phyloP scores from a whole-genome alignment of 2,797 vertebrate species.

The Pyrocephalus nanus region DNA sequence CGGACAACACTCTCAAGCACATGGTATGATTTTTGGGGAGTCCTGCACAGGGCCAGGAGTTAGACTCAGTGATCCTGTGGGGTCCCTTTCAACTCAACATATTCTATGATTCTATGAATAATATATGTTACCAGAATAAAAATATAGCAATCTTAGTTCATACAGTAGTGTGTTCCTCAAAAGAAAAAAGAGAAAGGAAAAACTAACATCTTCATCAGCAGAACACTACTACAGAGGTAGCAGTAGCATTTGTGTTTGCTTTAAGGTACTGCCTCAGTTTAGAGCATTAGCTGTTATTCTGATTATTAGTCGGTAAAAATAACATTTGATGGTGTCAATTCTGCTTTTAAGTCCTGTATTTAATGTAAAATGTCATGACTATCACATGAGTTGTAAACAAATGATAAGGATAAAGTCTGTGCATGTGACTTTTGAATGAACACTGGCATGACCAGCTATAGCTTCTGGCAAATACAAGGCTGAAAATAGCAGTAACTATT shows the following conservation, averaged over 20 bases:
- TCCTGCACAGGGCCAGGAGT: neutral
- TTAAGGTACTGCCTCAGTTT: neutral
- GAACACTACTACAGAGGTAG: neutral
- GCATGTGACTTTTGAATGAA: neutral
- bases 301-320: neutral
- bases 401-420: neutral
- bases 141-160: neutral
- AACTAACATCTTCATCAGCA: neutral
- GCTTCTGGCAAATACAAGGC: neutral
- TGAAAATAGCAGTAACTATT: conserved; percentile 38
- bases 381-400: neutral
- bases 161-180: neutral
- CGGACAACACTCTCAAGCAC: neutral
- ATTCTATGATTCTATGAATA: neutral
- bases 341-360: neutral
- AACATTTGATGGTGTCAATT: neutral
- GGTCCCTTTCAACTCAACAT: neutral
- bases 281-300: neutral
- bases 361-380: neutral
- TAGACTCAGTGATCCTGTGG: neutral
- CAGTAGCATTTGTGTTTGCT: neutral
- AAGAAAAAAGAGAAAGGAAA: neutral
- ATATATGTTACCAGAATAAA: neutral
- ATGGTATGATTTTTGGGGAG: neutral
- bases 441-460: neutral